Conservation (phyloP, 2,797 vertebrate species). For the Acrocephalus scirpaceus region DNA sequence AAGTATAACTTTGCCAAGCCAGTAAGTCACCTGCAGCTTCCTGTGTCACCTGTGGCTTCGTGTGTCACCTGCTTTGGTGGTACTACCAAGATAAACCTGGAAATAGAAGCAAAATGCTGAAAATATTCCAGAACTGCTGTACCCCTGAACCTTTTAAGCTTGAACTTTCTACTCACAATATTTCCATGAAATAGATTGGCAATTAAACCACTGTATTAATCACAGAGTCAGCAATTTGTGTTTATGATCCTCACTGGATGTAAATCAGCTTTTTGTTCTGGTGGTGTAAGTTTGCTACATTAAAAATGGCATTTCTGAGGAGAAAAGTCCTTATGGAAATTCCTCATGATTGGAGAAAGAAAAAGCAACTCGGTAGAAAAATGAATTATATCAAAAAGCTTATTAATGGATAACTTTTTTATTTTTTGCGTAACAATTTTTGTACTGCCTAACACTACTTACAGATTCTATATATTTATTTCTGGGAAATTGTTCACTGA, state of each 20-base stretch:
- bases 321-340: background rate
- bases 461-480: background rate
- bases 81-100: background rate
- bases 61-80: background rate
- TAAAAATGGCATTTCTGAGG: background rate
- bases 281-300: background rate
- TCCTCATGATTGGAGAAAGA: background rate
- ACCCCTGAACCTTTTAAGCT: background rate
- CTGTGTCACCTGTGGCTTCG: background rate
- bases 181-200: background rate
- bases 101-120: background rate
- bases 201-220: background rate
- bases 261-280: background rate
- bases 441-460: background rate
- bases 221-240: background rate
- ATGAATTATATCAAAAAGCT: background rate
- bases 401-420: background rate
- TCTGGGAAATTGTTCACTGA: background rate
- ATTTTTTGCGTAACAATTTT: background rate
- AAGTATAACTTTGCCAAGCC: background rate
- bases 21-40: background rate
- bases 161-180: background rate
- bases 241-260: background rate
- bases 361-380: background rate
- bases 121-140: background rate